These are phyloP conservation scores for Neodiprion pinetum DNA, from an alignment of 1,140 invertebrate species.

Conservation along the genomic window DNA sequence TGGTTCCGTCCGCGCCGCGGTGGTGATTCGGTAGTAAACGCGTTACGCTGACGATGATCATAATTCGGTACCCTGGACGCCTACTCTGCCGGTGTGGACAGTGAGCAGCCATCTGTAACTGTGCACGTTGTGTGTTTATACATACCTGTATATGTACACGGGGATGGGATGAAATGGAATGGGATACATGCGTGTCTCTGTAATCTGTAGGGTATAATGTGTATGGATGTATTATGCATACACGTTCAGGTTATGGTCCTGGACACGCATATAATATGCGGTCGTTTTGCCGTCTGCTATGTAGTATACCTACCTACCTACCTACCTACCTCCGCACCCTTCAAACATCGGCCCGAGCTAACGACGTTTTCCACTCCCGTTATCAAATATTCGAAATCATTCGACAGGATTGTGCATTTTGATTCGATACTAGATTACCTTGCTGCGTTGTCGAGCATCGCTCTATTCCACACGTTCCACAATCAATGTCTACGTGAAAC, in stretches of 20 bases:
- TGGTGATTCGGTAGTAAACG: neutral
- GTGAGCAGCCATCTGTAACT: too few relatives aligned
- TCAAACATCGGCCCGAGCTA: conserved; percentile 32
- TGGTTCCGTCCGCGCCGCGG: neutral
- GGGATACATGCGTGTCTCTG: too few relatives aligned
- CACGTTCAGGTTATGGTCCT: neutral
- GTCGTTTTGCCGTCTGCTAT: too few relatives aligned
- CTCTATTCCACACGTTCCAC: conserved; percentile 18
- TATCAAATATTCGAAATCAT: conserved; percentile 62
- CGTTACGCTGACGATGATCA: neutral
- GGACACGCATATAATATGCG: too few relatives aligned
- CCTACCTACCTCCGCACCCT: conserved; percentile 11
- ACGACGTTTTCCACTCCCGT: conserved; percentile 57
- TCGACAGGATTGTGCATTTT: conserved; percentile 57
- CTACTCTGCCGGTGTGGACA: neutral
- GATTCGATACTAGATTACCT: conserved; percentile 47
- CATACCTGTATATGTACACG: too few relatives aligned
- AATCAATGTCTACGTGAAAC: conserved; percentile 25
- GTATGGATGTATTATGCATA: neutral
- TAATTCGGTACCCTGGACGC: neutral
- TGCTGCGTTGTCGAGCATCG: conserved; percentile 37
- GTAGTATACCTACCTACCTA: neutral
- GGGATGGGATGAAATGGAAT: too few relatives aligned
- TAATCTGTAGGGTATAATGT: too few relatives aligned
- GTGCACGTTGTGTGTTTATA: too few relatives aligned